A percentile compares a stretch with the other conserved stretches of the same genome.
phyloP scores from a whole-genome alignment of 2,888 invertebrate genomes.

The Gibbula magus region DNA sequence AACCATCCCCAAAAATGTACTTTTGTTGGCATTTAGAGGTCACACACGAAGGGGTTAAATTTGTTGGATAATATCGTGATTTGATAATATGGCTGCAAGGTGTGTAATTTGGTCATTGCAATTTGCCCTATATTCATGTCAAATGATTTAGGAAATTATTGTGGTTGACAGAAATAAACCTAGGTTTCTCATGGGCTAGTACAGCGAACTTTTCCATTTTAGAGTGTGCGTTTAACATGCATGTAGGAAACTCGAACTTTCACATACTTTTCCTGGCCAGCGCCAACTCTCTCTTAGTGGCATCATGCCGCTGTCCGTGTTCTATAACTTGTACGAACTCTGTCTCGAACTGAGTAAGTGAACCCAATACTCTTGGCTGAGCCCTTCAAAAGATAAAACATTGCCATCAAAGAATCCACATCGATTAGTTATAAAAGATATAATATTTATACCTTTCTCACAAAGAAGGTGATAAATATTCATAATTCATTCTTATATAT shows the following conservation, averaged over 20 bases:
- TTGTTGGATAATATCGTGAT: too few species aligned
- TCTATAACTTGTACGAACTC: slow-evolving; percentile 64
- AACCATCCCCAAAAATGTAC: too few species aligned
- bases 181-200: not conserved
- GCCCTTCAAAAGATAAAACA: slow-evolving; percentile 55
- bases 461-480: too few species aligned
- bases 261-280: slow-evolving; percentile 67
- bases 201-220: not conserved
- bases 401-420: too few species aligned
- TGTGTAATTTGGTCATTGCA: too few species aligned
- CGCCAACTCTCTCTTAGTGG: slow-evolving; percentile 71
- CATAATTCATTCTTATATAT: too few species aligned
- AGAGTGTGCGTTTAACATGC: not conserved
- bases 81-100: too few species aligned
- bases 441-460: too few species aligned
- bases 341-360: slow-evolving; percentile 53
- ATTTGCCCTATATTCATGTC: too few species aligned
- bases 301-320: slow-evolving; percentile 67
- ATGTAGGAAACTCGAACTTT: not conserved
- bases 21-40: too few species aligned
- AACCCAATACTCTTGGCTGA: slow-evolving; percentile 66
- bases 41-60: too few species aligned
- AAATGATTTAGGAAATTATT: not conserved
- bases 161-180: not conserved
- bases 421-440: too few species aligned